phyloP scores from a whole-genome alignment of 2,888 invertebrate genomes.

The Hemaris fuciformis region DNA sequence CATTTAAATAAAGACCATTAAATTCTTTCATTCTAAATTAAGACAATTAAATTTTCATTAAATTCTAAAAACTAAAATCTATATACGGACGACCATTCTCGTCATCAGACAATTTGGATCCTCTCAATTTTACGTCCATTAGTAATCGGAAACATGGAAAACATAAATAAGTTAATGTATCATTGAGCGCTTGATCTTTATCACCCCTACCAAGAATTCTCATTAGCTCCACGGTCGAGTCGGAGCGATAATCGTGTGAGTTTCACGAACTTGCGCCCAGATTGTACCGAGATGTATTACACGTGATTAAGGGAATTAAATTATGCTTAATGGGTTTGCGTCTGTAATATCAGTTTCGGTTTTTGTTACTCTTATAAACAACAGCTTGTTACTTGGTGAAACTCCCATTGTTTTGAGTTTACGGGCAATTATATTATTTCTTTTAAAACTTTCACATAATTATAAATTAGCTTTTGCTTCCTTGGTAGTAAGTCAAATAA shows the following conservation, averaged over 20 bases:
- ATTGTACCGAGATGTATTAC: background rate
- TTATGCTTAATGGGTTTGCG: background rate
- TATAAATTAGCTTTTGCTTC: too few species aligned
- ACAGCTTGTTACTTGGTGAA: background rate
- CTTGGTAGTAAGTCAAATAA: too few species aligned
- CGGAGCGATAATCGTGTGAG: constrained; percentile 17
- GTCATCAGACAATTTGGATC: too few species aligned
- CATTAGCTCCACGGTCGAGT: constrained; percentile 13
- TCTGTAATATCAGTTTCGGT: background rate
- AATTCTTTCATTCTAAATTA: too few species aligned
- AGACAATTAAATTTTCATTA: too few species aligned
- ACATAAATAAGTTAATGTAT: background rate
- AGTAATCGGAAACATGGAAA: background rate
- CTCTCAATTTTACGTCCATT: too few species aligned
- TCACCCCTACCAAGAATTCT: constrained; percentile 28
- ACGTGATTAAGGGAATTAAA: background rate
- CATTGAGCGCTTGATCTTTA: constrained; percentile 16
- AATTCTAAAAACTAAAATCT: too few species aligned
- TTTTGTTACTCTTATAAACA: background rate
- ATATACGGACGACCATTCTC: background rate
- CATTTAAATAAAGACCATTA: too few species aligned
- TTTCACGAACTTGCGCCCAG: constrained; percentile 9
- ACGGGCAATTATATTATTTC: too few species aligned
- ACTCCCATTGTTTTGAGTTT: background rate
- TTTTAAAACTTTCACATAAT: too few species aligned